Evolutionary conservation across 2,888 invertebrate species (phyloP).

Genomic region (Pinctada fucata): DNA sequence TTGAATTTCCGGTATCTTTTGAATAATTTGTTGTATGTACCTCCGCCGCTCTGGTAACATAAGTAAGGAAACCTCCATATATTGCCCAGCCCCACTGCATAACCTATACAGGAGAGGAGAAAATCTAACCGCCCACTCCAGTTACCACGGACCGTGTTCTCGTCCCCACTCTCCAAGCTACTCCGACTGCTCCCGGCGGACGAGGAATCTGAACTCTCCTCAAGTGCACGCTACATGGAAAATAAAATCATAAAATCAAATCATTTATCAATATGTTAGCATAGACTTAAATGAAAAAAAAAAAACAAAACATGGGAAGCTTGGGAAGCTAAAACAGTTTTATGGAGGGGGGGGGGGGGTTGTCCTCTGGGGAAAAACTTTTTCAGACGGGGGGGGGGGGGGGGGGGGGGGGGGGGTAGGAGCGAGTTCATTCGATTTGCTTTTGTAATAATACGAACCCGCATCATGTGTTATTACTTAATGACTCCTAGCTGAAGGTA

Average conservation of each 20-base stretch:
- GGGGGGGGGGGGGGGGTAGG: too few species aligned
- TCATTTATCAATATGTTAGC: not conserved
- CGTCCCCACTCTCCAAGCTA: constrained; percentile 38
- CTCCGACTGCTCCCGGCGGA: constrained; percentile 27
- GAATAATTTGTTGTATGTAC: constrained; percentile 4
- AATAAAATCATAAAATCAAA: not conserved
- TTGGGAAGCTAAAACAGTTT: not conserved
- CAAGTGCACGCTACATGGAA: constrained; percentile 37
- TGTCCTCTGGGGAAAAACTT: too few species aligned
- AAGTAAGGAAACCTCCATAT: constrained; percentile 42
- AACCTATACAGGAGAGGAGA: constrained; percentile 36
- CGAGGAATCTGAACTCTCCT: constrained; percentile 11
- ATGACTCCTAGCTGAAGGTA: too few species aligned
- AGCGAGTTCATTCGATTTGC: too few species aligned
- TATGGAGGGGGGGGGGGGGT: not conserved
- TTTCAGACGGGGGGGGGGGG: too few species aligned
- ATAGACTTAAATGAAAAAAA: not conserved
- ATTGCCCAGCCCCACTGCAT: constrained; percentile 38
- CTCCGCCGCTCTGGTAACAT: constrained; percentile 40
- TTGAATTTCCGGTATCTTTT: not conserved
- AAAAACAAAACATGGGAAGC: not conserved
- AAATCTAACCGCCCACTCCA: constrained; percentile 37
- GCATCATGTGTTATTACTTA: too few species aligned
- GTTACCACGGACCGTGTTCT: constrained; percentile 34
- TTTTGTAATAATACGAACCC: too few species aligned